Evolutionary conservation across 2,888 invertebrate genomes (phyloP).

Genomic region (Drosophila barbarae): DNA sequence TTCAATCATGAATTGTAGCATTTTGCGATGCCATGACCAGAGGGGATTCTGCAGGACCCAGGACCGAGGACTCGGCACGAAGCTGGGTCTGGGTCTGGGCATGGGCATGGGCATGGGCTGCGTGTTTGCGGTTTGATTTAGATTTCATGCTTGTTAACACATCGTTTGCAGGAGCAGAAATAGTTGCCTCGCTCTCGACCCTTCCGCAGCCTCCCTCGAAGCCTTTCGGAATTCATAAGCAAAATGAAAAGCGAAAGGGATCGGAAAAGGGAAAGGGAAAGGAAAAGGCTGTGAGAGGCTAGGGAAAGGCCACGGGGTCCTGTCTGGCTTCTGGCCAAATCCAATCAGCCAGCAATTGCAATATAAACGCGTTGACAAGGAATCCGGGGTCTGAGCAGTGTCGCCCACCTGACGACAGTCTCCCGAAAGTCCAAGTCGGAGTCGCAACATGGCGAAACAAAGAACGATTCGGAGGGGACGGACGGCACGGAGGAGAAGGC

Average conservation of each 20-base stretch:
- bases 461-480: background rate
- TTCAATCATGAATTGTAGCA: conserved; percentile 67
- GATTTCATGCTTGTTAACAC: conserved; percentile 62
- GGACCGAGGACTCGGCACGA: background rate
- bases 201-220: background rate
- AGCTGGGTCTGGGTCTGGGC: background rate
- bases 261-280: background rate
- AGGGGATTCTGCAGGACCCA: conserved; percentile 32
- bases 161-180: conserved; percentile 44
- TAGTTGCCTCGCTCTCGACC: conserved; percentile 12
- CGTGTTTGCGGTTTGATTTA: conserved; percentile 59
- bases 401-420: conserved; percentile 24
- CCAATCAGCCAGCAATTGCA: conserved; percentile 50
- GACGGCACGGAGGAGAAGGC: background rate
- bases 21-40: conserved; percentile 47
- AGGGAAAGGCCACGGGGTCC: conserved; percentile 3
- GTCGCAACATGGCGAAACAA: conserved; percentile 13
- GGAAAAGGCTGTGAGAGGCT: background rate
- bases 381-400: conserved; percentile 17
- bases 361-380: conserved; percentile 42
- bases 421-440: conserved; percentile 1
- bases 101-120: conserved; percentile 20
- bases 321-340: conserved; percentile 38
- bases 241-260: conserved; percentile 32
- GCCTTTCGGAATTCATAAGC: conserved; percentile 37